phyloP scores from a whole-genome alignment of 2,797 vertebrate species.

The Garrulus glandarius region DNA sequence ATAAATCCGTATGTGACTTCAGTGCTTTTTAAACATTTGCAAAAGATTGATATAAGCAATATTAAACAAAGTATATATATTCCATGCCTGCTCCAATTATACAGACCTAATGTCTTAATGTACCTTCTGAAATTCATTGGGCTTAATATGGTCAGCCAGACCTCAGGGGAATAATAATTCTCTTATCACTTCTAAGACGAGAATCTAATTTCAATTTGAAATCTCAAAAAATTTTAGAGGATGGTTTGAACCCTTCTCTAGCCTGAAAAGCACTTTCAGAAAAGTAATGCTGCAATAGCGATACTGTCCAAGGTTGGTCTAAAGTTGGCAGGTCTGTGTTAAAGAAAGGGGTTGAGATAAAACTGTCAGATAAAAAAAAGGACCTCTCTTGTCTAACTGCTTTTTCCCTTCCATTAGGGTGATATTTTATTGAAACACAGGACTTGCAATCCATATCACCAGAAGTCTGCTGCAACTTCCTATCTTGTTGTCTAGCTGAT shows the following conservation, averaged over 20 bases:
- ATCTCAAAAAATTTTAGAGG: background rate
- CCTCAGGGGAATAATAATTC: background rate
- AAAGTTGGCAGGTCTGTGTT: background rate
- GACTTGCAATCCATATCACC: background rate
- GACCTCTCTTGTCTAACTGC: background rate
- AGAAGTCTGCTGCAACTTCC: background rate
- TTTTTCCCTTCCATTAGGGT: background rate
- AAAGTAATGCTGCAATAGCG: background rate
- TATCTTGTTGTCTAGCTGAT: background rate
- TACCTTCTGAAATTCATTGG: background rate
- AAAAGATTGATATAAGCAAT: background rate
- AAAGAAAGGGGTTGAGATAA: background rate
- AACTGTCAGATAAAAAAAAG: background rate
- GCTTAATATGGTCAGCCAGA: background rate
- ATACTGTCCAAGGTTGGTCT: background rate
- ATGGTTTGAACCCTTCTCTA: background rate
- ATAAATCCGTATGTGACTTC: background rate
- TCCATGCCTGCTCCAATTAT: background rate
- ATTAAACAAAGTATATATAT: background rate
- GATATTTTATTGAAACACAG: background rate
- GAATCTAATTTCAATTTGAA: background rate
- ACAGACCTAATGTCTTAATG: background rate
- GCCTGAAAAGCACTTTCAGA: background rate
- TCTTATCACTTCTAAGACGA: background rate
- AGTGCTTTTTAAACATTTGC: background rate